These are phyloP conservation scores for Agapostemon virescens DNA, from an alignment of 2,888 invertebrate genomes.

Conservation along the genomic window DNA sequence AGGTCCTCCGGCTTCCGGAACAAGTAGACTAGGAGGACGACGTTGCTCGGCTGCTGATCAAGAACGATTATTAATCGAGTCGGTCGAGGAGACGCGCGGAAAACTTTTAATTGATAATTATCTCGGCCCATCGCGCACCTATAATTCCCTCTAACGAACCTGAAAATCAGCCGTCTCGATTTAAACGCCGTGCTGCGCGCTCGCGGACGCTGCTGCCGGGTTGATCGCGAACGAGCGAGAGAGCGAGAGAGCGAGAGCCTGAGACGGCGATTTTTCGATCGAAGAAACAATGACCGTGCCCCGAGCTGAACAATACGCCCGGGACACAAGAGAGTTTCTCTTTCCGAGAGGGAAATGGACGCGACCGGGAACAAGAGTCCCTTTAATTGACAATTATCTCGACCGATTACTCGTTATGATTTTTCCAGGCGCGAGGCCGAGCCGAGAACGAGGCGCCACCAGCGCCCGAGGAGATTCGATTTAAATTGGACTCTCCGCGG, in stretches of 20 bases:
- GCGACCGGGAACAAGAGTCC: not conserved
- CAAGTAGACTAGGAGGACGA: not conserved
- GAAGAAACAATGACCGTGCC: not conserved
- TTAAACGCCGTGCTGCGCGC: slow-evolving; percentile 24
- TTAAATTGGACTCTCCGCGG: slow-evolving; percentile 16
- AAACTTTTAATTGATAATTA: slow-evolving; percentile 51
- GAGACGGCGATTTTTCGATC: slow-evolving; percentile 38
- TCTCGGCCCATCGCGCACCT: slow-evolving; percentile 44
- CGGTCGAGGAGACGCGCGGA: slow-evolving; percentile 15
- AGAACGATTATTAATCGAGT: slow-evolving; percentile 42
- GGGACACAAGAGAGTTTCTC: not conserved
- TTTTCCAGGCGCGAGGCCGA: not conserved
- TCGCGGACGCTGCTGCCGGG: too few species aligned
- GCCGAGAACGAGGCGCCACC: not conserved
- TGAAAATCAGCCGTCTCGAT: slow-evolving; percentile 32
- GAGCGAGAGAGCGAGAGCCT: not conserved
- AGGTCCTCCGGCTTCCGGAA: not conserved
- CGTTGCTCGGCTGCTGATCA: not conserved
- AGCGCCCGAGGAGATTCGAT: not conserved
- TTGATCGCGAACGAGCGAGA: too few species aligned
- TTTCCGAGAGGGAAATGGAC: not conserved
- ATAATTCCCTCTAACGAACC: slow-evolving; percentile 45
- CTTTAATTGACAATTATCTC: slow-evolving; percentile 42
- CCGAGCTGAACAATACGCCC: not conserved
- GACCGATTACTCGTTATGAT: slow-evolving; percentile 35